Evolutionary conservation across 2,888 invertebrate species (phyloP).

Genomic region (Dryomyza anilis): DNA sequence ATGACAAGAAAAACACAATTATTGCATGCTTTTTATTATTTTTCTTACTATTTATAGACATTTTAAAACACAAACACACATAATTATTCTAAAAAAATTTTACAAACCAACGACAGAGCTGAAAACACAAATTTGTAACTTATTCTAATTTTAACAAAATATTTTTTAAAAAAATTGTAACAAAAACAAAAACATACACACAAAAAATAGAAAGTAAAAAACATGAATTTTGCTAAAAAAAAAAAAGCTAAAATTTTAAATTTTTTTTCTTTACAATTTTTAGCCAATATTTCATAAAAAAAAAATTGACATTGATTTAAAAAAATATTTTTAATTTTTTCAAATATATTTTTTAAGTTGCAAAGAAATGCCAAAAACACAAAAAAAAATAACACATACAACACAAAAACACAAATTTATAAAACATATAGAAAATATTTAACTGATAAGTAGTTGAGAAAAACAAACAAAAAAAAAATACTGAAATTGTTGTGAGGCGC

Average conservation of each 20-base stretch:
- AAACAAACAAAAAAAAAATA: conserved; percentile 8
- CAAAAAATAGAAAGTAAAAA: conserved; percentile 24
- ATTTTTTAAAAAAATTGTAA: conserved; percentile 34
- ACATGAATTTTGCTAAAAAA: conserved; percentile 28
- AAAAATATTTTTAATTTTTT: no score
- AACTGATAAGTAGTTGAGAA: neutral
- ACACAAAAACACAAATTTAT: conserved; percentile 11
- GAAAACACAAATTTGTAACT: neutral
- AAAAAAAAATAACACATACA: conserved; percentile 19
- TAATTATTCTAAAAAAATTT: neutral
- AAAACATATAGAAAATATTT: neutral
- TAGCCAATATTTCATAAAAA: no score
- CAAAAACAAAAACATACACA: conserved; percentile 27
- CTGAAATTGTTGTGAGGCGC: conserved; percentile 22
- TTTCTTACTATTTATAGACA: neutral
- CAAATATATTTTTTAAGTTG: no score
- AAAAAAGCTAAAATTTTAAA: conserved; percentile 15
- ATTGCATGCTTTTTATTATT: conserved; percentile 5
- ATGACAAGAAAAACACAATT: neutral
- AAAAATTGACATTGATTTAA: no score
- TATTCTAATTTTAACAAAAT: neutral
- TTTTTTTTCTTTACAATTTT: no score
- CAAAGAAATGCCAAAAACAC: no score
- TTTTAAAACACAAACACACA: neutral
- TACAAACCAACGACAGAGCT: no score